Conservation (phyloP, 2,797 vertebrate genomes). For the Aldrovandia affinis region DNA sequence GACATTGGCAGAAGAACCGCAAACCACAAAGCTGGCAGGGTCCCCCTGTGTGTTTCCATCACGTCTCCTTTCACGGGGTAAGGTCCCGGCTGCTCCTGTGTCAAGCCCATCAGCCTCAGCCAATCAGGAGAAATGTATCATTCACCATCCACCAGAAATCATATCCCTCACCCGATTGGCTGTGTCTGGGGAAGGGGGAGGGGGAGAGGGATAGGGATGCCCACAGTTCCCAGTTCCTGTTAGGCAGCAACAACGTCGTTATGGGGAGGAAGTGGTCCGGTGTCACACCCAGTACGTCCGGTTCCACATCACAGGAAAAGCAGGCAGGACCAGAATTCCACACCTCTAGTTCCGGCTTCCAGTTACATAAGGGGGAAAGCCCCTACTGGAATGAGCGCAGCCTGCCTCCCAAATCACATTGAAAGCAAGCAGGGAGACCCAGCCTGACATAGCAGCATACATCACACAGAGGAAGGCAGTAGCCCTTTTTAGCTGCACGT, state of each 20-base stretch:
- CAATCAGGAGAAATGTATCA: not conserved
- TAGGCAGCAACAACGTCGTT: not conserved
- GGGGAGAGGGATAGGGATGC: too few relatives aligned
- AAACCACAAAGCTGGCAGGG: not conserved
- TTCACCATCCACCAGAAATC: not conserved
- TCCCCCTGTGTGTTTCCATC: not conserved
- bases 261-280: not conserved
- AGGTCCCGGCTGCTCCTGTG: not conserved
- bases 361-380: not conserved
- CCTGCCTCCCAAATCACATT: not conserved
- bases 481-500: not conserved
- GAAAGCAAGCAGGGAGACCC: not conserved
- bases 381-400: not conserved
- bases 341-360: not conserved
- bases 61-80: not conserved
- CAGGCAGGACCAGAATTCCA: not conserved
- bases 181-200: not conserved
- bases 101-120: not conserved
- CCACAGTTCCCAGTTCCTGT: not conserved
- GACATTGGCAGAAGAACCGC: not conserved
- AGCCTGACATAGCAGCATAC: not conserved
- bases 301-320: not conserved
- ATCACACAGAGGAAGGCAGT: not conserved
- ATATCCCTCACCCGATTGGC: not conserved
- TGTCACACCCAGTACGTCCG: not conserved